phyloP scores from a whole-genome alignment of 2,113 vertebrate genomes.

The mouse (Mus musculus) region GRCm39 chrX:39858001-39858500 shows the following conservation, averaged over 20 bases:
- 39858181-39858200: not conserved
- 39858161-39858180: conserved; percentile 50
- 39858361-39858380: not conserved
- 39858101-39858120: not conserved
- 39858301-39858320: not conserved
- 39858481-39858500: too few species aligned
- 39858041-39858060: not conserved
- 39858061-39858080: conserved; percentile 16
- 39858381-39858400: not conserved
- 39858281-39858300: not conserved
- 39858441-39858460: not conserved
- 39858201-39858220: not conserved
- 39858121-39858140: not conserved
- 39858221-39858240: not conserved
- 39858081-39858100: not conserved
- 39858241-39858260: not conserved
- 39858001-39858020: conserved; percentile 11
- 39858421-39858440: not conserved
- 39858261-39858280: conserved; percentile 63
- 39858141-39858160: not conserved
- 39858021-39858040: conserved; percentile 2
- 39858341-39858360: not conserved
- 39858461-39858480: too few species aligned
- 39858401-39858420: not conserved
- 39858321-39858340: not conserved